phyloP scores from a whole-genome alignment of 2,888 invertebrate genomes.

The Trichacis sp. region DNA sequence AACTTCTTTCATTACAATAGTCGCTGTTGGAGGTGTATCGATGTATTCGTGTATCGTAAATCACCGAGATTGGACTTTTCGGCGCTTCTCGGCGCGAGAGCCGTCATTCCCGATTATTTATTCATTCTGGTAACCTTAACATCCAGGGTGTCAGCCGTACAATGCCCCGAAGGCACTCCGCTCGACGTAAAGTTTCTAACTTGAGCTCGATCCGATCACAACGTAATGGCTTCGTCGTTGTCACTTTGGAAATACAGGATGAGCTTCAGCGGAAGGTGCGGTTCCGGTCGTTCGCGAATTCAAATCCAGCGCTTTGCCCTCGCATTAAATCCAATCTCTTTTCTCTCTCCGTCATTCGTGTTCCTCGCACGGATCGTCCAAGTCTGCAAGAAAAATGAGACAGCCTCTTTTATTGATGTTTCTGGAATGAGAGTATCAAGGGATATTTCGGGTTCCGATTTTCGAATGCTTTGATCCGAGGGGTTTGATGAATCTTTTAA shows the following conservation, averaged over 20 bases:
- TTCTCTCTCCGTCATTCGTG: slow-evolving; percentile 7
- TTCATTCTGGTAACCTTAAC: slow-evolving; percentile 47
- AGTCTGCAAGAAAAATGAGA: neutral
- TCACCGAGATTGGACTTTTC: slow-evolving; percentile 31
- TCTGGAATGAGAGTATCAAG: too few relatives aligned
- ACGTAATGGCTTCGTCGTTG: slow-evolving; percentile 51
- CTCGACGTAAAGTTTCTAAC: slow-evolving; percentile 44
- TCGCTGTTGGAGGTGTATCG: slow-evolving; percentile 23
- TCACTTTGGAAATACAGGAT: slow-evolving; percentile 53
- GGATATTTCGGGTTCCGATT: too few relatives aligned
- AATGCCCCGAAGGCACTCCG: slow-evolving; percentile 39
- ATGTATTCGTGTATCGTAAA: slow-evolving; percentile 21
- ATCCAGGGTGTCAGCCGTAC: slow-evolving; percentile 33
- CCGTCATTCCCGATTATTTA: slow-evolving; percentile 49
- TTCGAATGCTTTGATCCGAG: too few relatives aligned
- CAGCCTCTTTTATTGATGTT: neutral
- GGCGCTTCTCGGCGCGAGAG: slow-evolving; percentile 17
- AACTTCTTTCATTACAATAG: slow-evolving; percentile 7
- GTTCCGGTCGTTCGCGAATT: slow-evolving; percentile 39
- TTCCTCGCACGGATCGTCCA: slow-evolving; percentile 7
- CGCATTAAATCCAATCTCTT: slow-evolving; percentile 38
- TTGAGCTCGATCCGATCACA: slow-evolving; percentile 56
- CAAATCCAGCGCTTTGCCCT: slow-evolving; percentile 37
- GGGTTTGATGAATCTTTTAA: too few relatives aligned
- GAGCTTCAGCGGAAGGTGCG: slow-evolving; percentile 40